Evolutionary conservation across 2,888 invertebrate genomes (phyloP).

Genomic region (Lasius platythorax): DNA sequence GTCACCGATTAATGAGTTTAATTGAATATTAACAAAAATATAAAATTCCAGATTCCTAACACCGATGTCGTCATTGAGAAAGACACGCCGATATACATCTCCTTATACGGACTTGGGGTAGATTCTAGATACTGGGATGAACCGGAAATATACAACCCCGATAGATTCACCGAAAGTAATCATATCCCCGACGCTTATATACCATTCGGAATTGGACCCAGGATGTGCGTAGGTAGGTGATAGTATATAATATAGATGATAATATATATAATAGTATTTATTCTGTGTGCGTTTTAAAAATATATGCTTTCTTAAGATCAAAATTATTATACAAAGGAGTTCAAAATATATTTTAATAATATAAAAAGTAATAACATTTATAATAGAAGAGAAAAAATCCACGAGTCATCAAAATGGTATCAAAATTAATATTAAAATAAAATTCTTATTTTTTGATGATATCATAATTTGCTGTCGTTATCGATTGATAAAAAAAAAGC

Average conservation of each 20-base stretch:
- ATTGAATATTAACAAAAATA: neutral
- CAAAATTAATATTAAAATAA: neutral
- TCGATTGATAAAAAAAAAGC: neutral
- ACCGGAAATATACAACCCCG: constrained; percentile 77
- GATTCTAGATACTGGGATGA: constrained; percentile 78
- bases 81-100: constrained; percentile 80
- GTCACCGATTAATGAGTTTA: neutral
- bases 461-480: neutral
- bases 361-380: neutral
- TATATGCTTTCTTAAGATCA: neutral
- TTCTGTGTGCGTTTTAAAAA: neutral
- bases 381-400: neutral
- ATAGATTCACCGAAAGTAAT: constrained; percentile 76
- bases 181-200: constrained; percentile 79
- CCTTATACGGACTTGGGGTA: constrained; percentile 80
- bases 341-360: too few species aligned
- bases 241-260: too few species aligned
- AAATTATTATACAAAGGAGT: neutral
- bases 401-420: neutral
- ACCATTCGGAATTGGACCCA: constrained; percentile 80
- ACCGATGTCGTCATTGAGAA: constrained; percentile 79
- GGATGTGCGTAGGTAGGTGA: constrained; percentile 74
- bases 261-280: neutral
- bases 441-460: neutral
- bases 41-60: constrained; percentile 77